These are phyloP conservation scores for Sporophila hypoxantha DNA, from an alignment of 2,113 vertebrate genomes.

Conservation along the genomic window DNA sequence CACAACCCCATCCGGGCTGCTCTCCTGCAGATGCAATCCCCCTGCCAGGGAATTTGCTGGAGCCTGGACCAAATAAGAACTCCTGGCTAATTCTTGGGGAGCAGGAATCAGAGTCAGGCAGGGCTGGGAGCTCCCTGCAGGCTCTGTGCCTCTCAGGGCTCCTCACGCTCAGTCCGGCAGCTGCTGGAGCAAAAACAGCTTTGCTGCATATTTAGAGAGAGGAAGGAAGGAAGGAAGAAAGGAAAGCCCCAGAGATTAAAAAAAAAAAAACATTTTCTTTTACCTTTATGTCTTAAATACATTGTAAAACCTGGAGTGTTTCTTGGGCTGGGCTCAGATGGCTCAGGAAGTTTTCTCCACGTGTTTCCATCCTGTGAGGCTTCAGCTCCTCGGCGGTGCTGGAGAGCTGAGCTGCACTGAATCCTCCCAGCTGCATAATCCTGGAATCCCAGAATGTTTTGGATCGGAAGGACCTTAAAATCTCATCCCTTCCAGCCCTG, in stretches of 20 bases:
- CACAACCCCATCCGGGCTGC: background rate
- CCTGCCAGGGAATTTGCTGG: background rate
- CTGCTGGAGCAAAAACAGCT: background rate
- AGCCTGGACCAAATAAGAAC: constrained; percentile 7
- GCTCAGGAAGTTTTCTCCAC: background rate
- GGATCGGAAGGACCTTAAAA: background rate
- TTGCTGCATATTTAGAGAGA: background rate
- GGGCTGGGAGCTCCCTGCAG: background rate
- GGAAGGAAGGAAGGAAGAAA: constrained; percentile 15
- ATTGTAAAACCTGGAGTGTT: background rate
- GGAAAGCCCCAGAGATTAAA: background rate
- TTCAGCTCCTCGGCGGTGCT: rapidly evolving
- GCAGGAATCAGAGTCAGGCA: background rate
- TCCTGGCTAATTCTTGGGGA: background rate
- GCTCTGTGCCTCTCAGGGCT: background rate
- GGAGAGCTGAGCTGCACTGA: rapidly evolving
- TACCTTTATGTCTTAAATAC: background rate
- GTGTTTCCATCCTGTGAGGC: rapidly evolving
- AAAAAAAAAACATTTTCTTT: background rate
- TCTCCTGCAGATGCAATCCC: background rate
- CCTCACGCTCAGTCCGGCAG: background rate
- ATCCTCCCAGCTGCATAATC: background rate
- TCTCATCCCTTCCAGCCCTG: background rate
- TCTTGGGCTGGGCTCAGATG: background rate
- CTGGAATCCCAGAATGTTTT: background rate